Base-by-base conservation (phyloP, 2,797 vertebrate species). In the Hybognathus amarus region DNA sequence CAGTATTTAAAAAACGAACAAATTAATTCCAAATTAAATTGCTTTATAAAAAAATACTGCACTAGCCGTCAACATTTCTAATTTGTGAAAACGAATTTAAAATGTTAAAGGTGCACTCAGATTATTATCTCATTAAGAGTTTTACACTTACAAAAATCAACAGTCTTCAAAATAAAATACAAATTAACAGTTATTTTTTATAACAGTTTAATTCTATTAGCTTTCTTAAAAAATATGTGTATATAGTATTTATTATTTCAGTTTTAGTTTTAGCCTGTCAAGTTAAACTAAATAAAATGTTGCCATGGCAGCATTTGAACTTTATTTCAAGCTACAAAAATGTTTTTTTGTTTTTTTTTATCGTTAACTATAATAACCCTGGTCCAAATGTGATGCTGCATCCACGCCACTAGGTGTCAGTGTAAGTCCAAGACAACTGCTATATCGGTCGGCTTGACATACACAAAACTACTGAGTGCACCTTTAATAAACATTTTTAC, bases 31-130 rank as follows among this genome's bases (percentile, higher is more conserved):
- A 59, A 24, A 30, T 63, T 27, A 27, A 17, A 27, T 64, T 52
- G 52, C 30, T 24, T 52, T 6, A 20, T 42, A 64, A 11, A 50
- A 79, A 79, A 79, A 38, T 36, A 20, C 22, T n/a, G 45, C 64
- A 52, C 13, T 24, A 36, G 13, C 45, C 40, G 77, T 52, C 30
- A 6, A 67, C 10, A 30, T 40, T 56, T 59, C 22, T 33, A 2
- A 54, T 52, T 36, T 54, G 27, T 36, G 27, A 54, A 54, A 52
- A 22, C 27, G 1, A 52, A 18, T 9, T 59, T 40, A 18, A 56
- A 56, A n/a, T 40, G 22, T 40, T 76, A 40, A 59, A 76, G 52
- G 54, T 76, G 73, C 73, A 76, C 73, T 59, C 73, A 59, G 52
- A 17, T 10, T 10, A 3, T 5, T 15, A 5, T 13, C 11, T n/a